A percentile compares a stretch with the other conserved stretches of the same genome.
Conservation (phyloP, 2,888 invertebrate genomes). For the Eumacrocentrus americanus region DNA sequence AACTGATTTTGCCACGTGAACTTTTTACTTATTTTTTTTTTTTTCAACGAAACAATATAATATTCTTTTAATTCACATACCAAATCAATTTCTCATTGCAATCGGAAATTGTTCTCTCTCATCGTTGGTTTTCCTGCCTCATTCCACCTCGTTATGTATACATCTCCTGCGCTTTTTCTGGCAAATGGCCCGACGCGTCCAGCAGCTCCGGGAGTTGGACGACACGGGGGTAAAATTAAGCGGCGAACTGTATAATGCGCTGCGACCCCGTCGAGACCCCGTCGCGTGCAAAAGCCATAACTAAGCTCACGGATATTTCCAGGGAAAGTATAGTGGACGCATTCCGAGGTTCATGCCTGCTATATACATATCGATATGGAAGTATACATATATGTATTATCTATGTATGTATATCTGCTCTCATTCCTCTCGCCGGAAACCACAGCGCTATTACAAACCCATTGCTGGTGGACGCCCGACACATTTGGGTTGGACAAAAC, state of each 20-base stretch:
- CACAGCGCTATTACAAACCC: slow-evolving; percentile 14
- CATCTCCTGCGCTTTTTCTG: slow-evolving; percentile 3
- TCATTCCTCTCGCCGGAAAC: slow-evolving; percentile 8
- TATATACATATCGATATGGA: background rate
- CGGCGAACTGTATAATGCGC: slow-evolving; percentile 29
- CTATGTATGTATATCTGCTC: background rate
- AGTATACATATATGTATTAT: background rate
- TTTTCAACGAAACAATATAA: too few species aligned
- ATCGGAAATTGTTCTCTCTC: background rate
- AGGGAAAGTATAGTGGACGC: slow-evolving; percentile 32
- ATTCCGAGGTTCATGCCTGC: slow-evolving; percentile 19
- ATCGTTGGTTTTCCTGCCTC: background rate
- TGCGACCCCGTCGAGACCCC: slow-evolving; percentile 44
- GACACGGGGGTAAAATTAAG: slow-evolving; percentile 43
- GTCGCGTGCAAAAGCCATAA: slow-evolving; percentile 51
- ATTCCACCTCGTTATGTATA: background rate
- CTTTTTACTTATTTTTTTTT: too few species aligned
- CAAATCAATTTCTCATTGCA: background rate
- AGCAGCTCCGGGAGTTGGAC: slow-evolving; percentile 9
- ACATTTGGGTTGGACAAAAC: background rate
- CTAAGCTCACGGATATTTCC: slow-evolving; percentile 44
- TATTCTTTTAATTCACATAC: too few species aligned
- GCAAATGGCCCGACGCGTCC: background rate
- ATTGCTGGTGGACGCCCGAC: background rate
- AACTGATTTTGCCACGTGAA: too few species aligned